Evolutionary conservation across 2,888 invertebrate genomes (phyloP).

Genomic region (Patella caerulea): DNA sequence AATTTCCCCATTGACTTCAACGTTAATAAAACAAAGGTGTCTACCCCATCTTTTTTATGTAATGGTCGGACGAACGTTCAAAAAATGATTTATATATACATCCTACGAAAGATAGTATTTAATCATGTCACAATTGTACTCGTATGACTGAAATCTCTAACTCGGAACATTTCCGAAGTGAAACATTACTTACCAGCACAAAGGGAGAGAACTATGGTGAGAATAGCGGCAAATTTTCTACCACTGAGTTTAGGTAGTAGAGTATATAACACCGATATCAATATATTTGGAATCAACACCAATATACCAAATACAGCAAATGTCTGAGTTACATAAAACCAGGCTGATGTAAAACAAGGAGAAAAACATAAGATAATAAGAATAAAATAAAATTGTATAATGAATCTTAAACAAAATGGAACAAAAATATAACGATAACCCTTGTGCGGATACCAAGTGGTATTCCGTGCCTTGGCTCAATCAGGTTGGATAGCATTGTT

Average conservation of each 20-base stretch:
- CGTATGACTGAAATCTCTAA: too few species aligned
- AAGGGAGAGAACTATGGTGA: background rate
- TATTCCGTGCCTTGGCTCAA: too few species aligned
- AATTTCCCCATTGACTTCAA: too few species aligned
- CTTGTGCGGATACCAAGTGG: background rate
- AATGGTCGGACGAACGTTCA: too few species aligned
- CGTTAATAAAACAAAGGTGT: too few species aligned
- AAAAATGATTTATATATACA: too few species aligned
- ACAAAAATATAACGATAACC: background rate
- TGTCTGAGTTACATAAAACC: slow-evolving; percentile 9
- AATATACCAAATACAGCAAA: slow-evolving; percentile 7
- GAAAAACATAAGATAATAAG: background rate
- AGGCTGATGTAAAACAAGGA: background rate
- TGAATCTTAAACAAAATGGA: background rate
- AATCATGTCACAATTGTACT: too few species aligned
- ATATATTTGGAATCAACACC: background rate
- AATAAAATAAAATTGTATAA: background rate
- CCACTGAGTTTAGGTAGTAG: slow-evolving; percentile 19
- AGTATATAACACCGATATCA: slow-evolving; percentile 8
- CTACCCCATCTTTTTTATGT: too few species aligned
- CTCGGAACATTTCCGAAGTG: too few species aligned
- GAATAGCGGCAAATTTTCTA: slow-evolving; percentile 10
- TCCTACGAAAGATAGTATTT: too few species aligned
- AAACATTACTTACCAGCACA: background rate
- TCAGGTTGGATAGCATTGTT: too few species aligned